These are phyloP conservation scores for Neoseiulus cucumeris DNA, from an alignment of 1,140 invertebrate species.

Conservation along the genomic window DNA sequence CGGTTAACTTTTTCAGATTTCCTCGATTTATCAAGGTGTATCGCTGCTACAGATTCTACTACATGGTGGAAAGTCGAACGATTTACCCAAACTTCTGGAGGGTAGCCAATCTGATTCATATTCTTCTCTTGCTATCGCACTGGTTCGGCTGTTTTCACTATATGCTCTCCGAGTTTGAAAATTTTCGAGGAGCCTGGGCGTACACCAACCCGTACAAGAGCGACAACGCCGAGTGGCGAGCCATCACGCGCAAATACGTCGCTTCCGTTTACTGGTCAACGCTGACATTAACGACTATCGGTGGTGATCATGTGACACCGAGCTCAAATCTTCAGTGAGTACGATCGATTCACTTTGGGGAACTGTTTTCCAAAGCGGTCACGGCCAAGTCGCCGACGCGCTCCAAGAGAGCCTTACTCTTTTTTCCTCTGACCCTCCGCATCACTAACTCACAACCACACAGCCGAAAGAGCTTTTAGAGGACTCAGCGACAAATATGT, in stretches of 20 bases:
- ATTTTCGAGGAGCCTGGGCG: constrained; percentile 72
- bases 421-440: too few species aligned
- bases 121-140: constrained; percentile 75
- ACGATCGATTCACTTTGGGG: not conserved
- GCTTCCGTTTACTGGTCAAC: constrained; percentile 91
- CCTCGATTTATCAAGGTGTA: constrained; percentile 48
- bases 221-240: not conserved
- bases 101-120: constrained; percentile 84
- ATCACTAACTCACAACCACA: too few species aligned
- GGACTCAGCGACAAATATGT: too few species aligned
- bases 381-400: too few species aligned
- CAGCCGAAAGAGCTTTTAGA: too few species aligned
- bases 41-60: constrained; percentile 73
- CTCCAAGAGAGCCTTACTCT: too few species aligned
- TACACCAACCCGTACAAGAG: constrained; percentile 75
- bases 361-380: too few species aligned
- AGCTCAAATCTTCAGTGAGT: constrained; percentile 91
- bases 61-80: constrained; percentile 82
- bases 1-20: constrained; percentile 26
- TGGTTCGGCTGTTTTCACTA: constrained; percentile 97
- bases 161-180: constrained; percentile 71
- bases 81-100: constrained; percentile 88
- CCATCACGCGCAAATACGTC: constrained; percentile 67
- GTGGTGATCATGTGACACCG: constrained; percentile 75
- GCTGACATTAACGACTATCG: constrained; percentile 84